Conservation (phyloP, 2,888 invertebrate species). For the Lampropteryx suffumata region DNA sequence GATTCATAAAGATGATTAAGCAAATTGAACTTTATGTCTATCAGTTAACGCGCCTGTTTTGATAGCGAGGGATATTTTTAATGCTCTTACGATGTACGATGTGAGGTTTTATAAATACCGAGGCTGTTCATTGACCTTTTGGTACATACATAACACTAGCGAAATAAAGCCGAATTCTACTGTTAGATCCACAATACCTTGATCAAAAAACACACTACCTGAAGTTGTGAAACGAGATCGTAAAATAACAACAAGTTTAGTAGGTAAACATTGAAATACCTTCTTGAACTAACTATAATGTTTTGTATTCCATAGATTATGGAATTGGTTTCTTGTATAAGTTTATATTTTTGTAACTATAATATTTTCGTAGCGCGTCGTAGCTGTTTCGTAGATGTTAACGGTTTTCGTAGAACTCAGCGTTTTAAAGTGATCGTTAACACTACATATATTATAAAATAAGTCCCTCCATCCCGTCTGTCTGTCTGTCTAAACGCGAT, state of each 20-base stretch:
- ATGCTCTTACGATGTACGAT: slow-evolving; percentile 52
- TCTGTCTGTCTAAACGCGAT: too few relatives aligned
- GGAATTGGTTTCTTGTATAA: too few relatives aligned
- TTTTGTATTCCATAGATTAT: too few relatives aligned
- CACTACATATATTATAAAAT: too few relatives aligned
- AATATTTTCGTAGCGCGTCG: slow-evolving; percentile 23
- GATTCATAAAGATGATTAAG: slow-evolving; percentile 34
- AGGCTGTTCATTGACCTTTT: slow-evolving; percentile 83
- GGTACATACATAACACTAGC: slow-evolving; percentile 65
- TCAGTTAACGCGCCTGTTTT: slow-evolving; percentile 50
- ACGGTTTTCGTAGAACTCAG: background rate
- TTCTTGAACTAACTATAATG: background rate
- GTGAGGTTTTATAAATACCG: slow-evolving; percentile 74
- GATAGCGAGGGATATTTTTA: slow-evolving; percentile 40
- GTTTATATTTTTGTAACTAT: too few relatives aligned
- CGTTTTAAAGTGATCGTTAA: too few relatives aligned
- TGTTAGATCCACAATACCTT: slow-evolving; percentile 71
- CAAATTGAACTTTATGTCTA: slow-evolving; percentile 57
- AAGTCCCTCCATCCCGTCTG: too few relatives aligned
- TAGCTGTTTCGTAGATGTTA: slow-evolving; percentile 33
- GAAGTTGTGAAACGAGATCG: slow-evolving; percentile 41
- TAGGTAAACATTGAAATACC: background rate
- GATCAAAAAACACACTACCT: slow-evolving; percentile 59
- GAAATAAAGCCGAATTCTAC: slow-evolving; percentile 77
- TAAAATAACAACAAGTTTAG: slow-evolving; percentile 1